phyloP scores from a whole-genome alignment of 2,888 invertebrate genomes.

The Leptura quadrifasciata region DNA sequence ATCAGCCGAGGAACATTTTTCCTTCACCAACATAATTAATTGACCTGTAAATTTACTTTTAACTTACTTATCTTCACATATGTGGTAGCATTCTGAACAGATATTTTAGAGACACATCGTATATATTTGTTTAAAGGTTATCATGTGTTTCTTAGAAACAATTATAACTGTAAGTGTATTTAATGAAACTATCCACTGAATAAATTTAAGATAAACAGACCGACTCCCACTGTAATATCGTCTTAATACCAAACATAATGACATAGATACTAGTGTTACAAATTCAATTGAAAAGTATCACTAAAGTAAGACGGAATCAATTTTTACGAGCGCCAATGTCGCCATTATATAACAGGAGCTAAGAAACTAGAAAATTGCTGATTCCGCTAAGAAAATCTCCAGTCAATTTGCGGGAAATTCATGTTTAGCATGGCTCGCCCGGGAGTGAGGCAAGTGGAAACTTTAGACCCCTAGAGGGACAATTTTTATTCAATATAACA shows the following conservation, averaged over 20 bases:
- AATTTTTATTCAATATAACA: slow-evolving; percentile 34
- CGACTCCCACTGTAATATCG: too few species aligned
- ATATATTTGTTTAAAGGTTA: too few species aligned
- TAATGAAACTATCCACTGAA: too few species aligned
- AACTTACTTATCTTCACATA: too few species aligned
- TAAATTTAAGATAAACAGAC: too few species aligned
- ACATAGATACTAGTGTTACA: not conserved
- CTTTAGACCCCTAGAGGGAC: slow-evolving; percentile 26
- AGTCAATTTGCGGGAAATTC: slow-evolving; percentile 37
- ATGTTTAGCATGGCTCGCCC: slow-evolving; percentile 17
- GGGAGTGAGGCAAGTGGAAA: slow-evolving; percentile 26
- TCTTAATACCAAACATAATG: not conserved
- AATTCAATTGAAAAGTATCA: not conserved
- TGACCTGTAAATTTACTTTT: too few species aligned
- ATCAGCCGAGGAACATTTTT: too few species aligned
- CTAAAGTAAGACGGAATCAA: slow-evolving; percentile 9
- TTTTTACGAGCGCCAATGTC: slow-evolving; percentile 8
- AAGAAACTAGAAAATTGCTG: slow-evolving; percentile 31
- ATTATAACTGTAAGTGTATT: too few species aligned
- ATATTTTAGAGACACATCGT: too few species aligned
- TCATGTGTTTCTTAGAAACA: too few species aligned
- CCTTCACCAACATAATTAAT: too few species aligned
- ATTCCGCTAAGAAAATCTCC: slow-evolving; percentile 33
- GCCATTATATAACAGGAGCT: slow-evolving; percentile 10
- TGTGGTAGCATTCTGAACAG: too few species aligned